Base-by-base conservation (phyloP, 2,888 invertebrate species). In the Scrobipalpa atriplicella region DNA sequence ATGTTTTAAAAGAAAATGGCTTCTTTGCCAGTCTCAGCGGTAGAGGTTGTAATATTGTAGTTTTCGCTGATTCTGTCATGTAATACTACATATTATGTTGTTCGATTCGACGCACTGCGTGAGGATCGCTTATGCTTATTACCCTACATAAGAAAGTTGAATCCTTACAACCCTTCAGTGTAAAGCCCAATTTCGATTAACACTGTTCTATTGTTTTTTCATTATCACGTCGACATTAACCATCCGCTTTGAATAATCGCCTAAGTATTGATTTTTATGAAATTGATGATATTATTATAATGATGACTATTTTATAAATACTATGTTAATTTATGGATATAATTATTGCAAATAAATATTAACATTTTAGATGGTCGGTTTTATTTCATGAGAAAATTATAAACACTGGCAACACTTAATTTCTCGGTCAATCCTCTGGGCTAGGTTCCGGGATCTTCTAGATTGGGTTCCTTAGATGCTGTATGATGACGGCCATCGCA, bases 51-150 rank as follows among this genome's bases (percentile, higher is more conserved):
- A 52, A 52, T 18, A 19, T 19, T 52, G 19, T 52, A 19, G 52
- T 19, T 52, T 52, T 19, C 52, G 52, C 19, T 52, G 52, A 52
- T 18, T 18, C 52, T 52, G 52, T 10, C 8, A 2, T 52, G 0
- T 19, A 18, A n/a, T 10, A 16, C n/a, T 47, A 47, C n/a, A 43
- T n/a, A n/a, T n/a, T n/a, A n/a, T n/a, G 58, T 41, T 38, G 65
- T 66, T 47, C 64, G 66, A 68, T 29, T 56, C 69, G 66, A 70
- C 68, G 66, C 73, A 74, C 73, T 75, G 75, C 73, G 72, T 74
- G 70, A 71, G 87, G 87, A 89, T 90, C 87, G 84, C 87, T 87
- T 87, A 78, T 78, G 79, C 92, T 92, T 90, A 89, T 90, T 85
- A 75, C 67, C 71, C 68, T 76, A 85, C 80, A 87, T 89, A 91